Percentiles rank a stretch among this genome's conserved stretches.
phyloP scores from a whole-genome alignment of 2,113 vertebrate genomes.

The Isichthys henryi region DNA sequence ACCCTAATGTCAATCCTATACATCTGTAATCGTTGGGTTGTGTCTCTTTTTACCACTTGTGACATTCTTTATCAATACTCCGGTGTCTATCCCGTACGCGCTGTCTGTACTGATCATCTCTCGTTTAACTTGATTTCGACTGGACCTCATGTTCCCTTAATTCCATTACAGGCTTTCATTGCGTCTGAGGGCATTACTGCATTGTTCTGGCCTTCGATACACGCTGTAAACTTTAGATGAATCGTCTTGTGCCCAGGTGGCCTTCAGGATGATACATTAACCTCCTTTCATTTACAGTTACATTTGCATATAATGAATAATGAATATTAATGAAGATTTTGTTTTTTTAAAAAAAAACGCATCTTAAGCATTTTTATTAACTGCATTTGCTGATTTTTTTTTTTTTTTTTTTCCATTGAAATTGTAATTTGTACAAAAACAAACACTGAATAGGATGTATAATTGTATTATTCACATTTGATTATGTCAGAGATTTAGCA shows the following conservation, averaged over 20 bases:
- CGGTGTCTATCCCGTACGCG: neutral
- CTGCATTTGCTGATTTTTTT: neutral
- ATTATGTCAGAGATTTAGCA: neutral
- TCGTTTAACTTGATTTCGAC: neutral
- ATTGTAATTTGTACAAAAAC: neutral
- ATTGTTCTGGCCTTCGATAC: neutral
- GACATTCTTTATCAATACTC: neutral
- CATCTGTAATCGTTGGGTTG: neutral
- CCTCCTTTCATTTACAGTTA: neutral
- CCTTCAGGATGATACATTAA: neutral
- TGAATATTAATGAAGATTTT: conserved; percentile 2
- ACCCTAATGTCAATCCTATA: neutral
- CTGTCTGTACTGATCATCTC: neutral
- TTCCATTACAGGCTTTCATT: neutral
- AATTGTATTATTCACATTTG: neutral
- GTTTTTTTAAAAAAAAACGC: neutral
- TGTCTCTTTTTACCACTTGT: neutral
- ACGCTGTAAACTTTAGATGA: neutral
- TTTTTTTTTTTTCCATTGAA: neutral
- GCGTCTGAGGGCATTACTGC: neutral
- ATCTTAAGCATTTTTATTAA: neutral
- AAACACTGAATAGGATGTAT: neutral
- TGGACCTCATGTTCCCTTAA: neutral
- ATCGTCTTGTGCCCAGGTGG: neutral
- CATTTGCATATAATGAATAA: conserved; percentile 3